These are phyloP conservation scores for Cricetomys ansorgei DNA, from an alignment of 2,113 vertebrate species.

Conservation along the genomic window DNA sequence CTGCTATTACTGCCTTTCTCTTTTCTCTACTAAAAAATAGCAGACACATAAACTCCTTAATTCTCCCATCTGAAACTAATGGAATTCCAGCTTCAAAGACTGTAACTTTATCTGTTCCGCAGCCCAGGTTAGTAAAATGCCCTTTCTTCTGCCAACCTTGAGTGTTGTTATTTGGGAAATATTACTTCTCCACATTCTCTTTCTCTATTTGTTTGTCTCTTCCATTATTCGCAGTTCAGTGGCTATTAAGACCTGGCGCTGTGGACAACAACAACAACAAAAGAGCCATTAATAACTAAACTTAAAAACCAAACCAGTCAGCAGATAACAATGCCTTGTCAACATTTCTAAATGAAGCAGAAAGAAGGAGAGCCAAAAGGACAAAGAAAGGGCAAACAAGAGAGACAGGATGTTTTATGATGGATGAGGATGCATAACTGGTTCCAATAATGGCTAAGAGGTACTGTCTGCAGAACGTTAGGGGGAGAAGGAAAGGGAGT, in stretches of 20 bases:
- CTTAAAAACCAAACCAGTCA: constrained; percentile 78
- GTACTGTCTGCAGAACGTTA: neutral
- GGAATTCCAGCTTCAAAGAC: constrained; percentile 59
- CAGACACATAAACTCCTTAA: constrained; percentile 62
- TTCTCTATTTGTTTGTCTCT: constrained; percentile 69
- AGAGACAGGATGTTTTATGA: constrained; percentile 55
- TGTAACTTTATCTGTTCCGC: constrained; percentile 47
- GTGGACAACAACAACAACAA: constrained; percentile 68
- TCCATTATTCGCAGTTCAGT: constrained; percentile 71
- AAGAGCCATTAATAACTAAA: constrained; percentile 77
- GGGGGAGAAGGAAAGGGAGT: neutral
- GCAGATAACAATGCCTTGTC: constrained; percentile 72
- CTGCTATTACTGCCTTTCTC: constrained; percentile 26
- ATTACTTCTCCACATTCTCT: constrained; percentile 60
- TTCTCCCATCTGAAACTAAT: constrained; percentile 52
- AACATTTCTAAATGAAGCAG: constrained; percentile 79
- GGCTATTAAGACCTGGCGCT: constrained; percentile 64
- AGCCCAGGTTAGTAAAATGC: constrained; percentile 44
- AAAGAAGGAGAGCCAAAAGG: constrained; percentile 65
- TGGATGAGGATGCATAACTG: constrained; percentile 54
- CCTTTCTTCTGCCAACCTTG: constrained; percentile 29
- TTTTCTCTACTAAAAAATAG: constrained; percentile 68
- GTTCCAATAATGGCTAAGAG: constrained; percentile 50
- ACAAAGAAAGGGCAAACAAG: constrained; percentile 56
- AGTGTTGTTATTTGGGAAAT: constrained; percentile 66